These are phyloP conservation scores for Fringilla coelebs DNA, from an alignment of 2,797 vertebrate genomes.

Conservation along the genomic window DNA sequence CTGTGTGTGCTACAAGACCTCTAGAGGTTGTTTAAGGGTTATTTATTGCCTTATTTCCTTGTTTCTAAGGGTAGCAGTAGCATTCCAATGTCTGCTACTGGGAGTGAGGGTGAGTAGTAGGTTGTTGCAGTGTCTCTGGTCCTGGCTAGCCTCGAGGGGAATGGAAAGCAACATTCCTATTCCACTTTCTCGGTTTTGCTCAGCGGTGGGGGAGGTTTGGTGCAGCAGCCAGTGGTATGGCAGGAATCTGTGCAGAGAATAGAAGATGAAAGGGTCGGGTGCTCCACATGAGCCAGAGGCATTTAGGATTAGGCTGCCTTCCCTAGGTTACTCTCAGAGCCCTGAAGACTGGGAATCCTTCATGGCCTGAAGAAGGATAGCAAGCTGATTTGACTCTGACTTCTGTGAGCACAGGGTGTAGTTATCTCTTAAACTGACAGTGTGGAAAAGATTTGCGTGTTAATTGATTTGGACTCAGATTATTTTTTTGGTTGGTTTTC, in stretches of 20 bases:
- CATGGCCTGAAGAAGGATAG: not conserved
- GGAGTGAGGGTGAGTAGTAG: not conserved
- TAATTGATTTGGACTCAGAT: conserved; percentile 3
- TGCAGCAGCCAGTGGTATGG: conserved; percentile 60
- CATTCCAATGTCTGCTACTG: not conserved
- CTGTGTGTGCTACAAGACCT: not conserved
- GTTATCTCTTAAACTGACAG: not conserved
- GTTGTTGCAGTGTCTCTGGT: not conserved
- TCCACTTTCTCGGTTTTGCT: conserved; percentile 29
- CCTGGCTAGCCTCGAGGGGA: not conserved
- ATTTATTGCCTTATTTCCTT: not conserved
- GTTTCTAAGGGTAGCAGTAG: not conserved
- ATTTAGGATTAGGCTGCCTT: conserved; percentile 62
- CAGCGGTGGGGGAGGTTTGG: conserved; percentile 45
- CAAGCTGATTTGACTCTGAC: not conserved
- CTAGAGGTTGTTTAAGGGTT: not conserved
- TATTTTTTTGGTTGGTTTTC: not conserved
- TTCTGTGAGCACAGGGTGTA: not conserved
- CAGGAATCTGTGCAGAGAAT: conserved; percentile 60
- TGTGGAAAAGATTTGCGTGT: not conserved
- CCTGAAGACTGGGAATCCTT: conserved; percentile 32
- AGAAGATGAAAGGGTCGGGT: conserved; percentile 59
- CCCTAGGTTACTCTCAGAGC: conserved; percentile 20
- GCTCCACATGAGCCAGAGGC: conserved; percentile 43
- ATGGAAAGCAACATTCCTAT: conserved; percentile 37